These are phyloP conservation scores for Phalloptychus januarius DNA, from an alignment of 2,797 vertebrate genomes.

Conservation along the genomic window DNA sequence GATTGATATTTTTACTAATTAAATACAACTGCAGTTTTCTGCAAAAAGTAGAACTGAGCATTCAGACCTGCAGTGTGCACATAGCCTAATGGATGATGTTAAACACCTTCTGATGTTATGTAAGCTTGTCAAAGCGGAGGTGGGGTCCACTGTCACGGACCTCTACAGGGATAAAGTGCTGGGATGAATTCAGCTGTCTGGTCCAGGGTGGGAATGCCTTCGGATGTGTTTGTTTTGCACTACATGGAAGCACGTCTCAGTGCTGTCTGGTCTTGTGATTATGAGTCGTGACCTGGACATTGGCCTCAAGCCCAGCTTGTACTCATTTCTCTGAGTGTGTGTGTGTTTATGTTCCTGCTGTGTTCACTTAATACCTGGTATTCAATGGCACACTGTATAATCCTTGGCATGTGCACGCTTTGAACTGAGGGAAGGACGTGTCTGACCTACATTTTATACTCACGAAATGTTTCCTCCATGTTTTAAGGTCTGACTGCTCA, in stretches of 20 bases:
- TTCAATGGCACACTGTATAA: conserved; percentile 29
- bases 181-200: conserved; percentile 39
- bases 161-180: conserved; percentile 14
- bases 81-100: conserved; percentile 1
- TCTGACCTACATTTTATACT: conserved; percentile 20
- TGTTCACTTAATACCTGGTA: conserved; percentile 41
- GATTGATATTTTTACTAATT: too few species aligned
- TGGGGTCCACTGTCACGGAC: conserved; percentile 11
- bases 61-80: too few species aligned
- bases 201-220: conserved; percentile 19
- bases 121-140: conserved; percentile 25
- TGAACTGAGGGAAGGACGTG: conserved; percentile 12
- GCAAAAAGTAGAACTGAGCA: too few species aligned
- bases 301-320: conserved; percentile 30
- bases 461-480: not conserved
- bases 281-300: conserved; percentile 36
- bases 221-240: conserved; percentile 33
- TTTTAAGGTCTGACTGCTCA: not conserved
- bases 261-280: conserved; percentile 57
- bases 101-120: conserved; percentile 33
- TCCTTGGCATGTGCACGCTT: conserved; percentile 20
- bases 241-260: conserved; percentile 18
- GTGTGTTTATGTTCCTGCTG: conserved; percentile 13
- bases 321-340: not conserved
- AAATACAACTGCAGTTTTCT: too few species aligned